These are phyloP conservation scores for Pan troglodytes DNA, from an alignment of 2,113 vertebrate genomes.

Conservation along the genomic window DNA sequence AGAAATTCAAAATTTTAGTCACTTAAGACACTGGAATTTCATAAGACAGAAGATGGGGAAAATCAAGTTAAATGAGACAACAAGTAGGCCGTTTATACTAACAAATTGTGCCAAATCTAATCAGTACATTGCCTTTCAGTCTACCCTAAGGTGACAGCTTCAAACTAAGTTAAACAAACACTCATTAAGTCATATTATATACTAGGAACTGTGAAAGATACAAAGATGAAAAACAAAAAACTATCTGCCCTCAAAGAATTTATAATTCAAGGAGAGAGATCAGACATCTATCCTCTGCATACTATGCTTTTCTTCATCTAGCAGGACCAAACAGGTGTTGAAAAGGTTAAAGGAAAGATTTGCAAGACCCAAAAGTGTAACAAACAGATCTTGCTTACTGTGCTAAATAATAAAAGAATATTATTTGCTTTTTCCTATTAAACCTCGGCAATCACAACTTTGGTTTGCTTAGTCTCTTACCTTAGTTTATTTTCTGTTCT, in stretches of 20 bases:
- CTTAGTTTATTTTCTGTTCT: constrained; percentile 70
- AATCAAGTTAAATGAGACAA: constrained; percentile 22
- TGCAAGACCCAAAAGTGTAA: background rate
- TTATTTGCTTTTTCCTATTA: constrained; percentile 41
- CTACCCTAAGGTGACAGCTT: background rate
- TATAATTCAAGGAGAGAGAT: background rate
- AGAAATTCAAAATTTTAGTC: constrained; percentile 11
- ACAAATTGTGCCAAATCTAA: background rate
- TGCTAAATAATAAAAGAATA: background rate
- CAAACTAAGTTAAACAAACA: constrained; percentile 13
- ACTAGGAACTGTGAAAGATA: background rate
- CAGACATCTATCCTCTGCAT: background rate
- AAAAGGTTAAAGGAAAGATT: constrained; percentile 31
- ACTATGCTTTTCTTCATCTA: constrained; percentile 19
- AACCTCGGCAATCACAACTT: constrained; percentile 8
- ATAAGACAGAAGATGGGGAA: background rate
- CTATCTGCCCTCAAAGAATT: background rate
- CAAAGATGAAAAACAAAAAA: background rate
- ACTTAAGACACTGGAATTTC: background rate
- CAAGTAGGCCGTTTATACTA: background rate
- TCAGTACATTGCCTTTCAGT: background rate
- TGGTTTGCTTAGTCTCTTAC: constrained; percentile 50
- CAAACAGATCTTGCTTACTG: constrained; percentile 25
- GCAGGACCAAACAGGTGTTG: constrained; percentile 1
- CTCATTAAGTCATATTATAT: background rate